A percentile compares a stretch with the other conserved stretches of the same genome.
Conservation (phyloP, 2,797 vertebrate species). For the Luscinia luscinia region DNA sequence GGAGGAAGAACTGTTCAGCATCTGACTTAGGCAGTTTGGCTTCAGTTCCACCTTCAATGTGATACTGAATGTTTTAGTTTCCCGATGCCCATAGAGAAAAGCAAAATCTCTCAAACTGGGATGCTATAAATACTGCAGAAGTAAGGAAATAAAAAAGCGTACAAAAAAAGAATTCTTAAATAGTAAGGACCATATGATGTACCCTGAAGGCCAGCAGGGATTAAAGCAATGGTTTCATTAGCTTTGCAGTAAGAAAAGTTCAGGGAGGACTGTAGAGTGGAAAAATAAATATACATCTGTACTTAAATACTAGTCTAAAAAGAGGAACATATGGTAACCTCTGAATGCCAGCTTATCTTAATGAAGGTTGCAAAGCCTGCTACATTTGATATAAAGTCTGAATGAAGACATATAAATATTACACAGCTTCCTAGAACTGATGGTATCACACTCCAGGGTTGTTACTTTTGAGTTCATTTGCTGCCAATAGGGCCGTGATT, state of each 20-base stretch:
- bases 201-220: slow-evolving; percentile 48
- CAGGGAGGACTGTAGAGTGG: slow-evolving; percentile 64
- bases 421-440: slow-evolving; percentile 65
- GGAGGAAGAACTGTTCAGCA: background rate
- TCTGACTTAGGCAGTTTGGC: background rate
- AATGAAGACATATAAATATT: slow-evolving; percentile 72
- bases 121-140: slow-evolving; percentile 31
- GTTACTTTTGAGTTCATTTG: slow-evolving; percentile 49
- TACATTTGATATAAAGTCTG: slow-evolving; percentile 69
- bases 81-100: background rate
- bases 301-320: slow-evolving; percentile 57
- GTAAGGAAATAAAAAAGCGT: slow-evolving; percentile 43
- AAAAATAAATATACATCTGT: slow-evolving; percentile 75
- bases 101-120: slow-evolving; percentile 6
- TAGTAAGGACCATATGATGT: slow-evolving; percentile 61
- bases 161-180: slow-evolving; percentile 41
- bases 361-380: slow-evolving; percentile 72
- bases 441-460: slow-evolving; percentile 53
- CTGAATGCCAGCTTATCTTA: slow-evolving; percentile 74
- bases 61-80: slow-evolving; percentile 14
- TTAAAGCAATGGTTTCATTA: slow-evolving; percentile 63
- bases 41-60: background rate
- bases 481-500: slow-evolving; percentile 46
- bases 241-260: slow-evolving; percentile 60
- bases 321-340: slow-evolving; percentile 74